phyloP scores from a whole-genome alignment of 2,888 invertebrate species.

The Dioctria linearis region DNA sequence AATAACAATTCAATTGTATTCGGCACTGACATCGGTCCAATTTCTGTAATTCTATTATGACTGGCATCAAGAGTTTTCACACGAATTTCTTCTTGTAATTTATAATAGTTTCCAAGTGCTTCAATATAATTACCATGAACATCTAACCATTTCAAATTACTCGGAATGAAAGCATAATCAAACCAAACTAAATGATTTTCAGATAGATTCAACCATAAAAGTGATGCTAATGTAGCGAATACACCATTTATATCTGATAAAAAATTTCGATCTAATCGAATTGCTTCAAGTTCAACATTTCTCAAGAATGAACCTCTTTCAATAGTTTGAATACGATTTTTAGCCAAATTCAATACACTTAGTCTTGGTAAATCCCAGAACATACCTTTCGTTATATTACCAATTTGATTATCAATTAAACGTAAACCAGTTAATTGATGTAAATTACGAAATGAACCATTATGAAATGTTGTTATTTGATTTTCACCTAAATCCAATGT shows the following conservation, averaged over 20 bases:
- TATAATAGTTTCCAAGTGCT: constrained; percentile 90
- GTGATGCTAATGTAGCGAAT: constrained; percentile 85
- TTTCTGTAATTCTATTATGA: constrained; percentile 88
- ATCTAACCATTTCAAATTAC: constrained; percentile 91
- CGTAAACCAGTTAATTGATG: constrained; percentile 89
- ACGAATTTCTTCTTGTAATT: constrained; percentile 84
- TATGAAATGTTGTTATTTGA: constrained; percentile 86
- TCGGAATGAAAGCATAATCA: constrained; percentile 93
- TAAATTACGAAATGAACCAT: constrained; percentile 87
- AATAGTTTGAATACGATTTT: constrained; percentile 90
- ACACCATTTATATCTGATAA: constrained; percentile 92
- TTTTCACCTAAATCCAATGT: constrained; percentile 94
- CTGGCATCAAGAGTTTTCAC: constrained; percentile 93
- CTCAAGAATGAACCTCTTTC: constrained; percentile 88
- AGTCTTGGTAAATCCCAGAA: constrained; percentile 88
- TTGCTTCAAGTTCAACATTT: constrained; percentile 87
- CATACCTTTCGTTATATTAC: constrained; percentile 88
- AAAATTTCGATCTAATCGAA: constrained; percentile 90
- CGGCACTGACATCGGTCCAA: constrained; percentile 87
- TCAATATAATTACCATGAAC: constrained; percentile 92
- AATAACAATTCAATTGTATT: constrained; percentile 90
- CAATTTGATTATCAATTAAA: constrained; percentile 91
- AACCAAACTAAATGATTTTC: constrained; percentile 95
- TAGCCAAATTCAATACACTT: constrained; percentile 89
- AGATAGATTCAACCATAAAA: constrained; percentile 90